Conservation (phyloP, 2,797 vertebrate species). For the Karalla daura region DNA sequence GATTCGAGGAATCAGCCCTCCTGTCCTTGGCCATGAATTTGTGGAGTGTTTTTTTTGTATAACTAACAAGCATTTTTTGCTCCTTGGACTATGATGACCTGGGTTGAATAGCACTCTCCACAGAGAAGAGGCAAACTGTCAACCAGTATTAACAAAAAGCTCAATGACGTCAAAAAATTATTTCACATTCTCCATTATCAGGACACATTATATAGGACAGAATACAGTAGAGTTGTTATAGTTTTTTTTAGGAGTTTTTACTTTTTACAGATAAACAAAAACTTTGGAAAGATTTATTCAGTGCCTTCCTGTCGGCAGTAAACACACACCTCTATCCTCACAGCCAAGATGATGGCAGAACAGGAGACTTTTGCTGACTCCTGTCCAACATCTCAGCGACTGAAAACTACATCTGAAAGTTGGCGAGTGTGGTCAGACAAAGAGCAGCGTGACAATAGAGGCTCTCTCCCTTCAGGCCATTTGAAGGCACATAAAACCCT, state of each 20-base stretch:
- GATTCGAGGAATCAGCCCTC: too few species aligned
- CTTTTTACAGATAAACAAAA: conserved; percentile 23
- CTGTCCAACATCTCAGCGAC: conserved; percentile 33
- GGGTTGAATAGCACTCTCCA: too few species aligned
- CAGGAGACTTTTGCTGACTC: conserved; percentile 43
- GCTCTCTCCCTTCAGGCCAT: conserved; percentile 26
- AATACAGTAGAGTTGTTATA: too few species aligned
- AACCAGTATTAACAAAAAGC: too few species aligned
- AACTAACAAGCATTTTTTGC: too few species aligned
- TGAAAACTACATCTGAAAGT: conserved; percentile 52
- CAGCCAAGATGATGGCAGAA: conserved; percentile 36
- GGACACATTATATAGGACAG: too few species aligned
- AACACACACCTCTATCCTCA: conserved; percentile 42
- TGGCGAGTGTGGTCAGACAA: conserved; percentile 41
- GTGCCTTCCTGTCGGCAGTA: conserved; percentile 11
- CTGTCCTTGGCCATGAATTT: too few species aligned
- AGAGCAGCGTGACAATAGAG: conserved; percentile 10
- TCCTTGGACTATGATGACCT: too few species aligned
- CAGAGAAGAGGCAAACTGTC: too few species aligned
- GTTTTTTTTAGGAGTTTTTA: conserved; percentile 10
- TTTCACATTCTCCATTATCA: too few species aligned
- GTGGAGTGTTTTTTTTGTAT: too few species aligned
- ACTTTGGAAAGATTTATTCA: conserved; percentile 27
- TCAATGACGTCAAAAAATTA: too few species aligned
- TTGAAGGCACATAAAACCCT: conserved; percentile 30